Evolutionary conservation across 35 echinoderm and acorn worm genomes (phyloP).

Genomic region (Amphiura filiformis): DNA sequence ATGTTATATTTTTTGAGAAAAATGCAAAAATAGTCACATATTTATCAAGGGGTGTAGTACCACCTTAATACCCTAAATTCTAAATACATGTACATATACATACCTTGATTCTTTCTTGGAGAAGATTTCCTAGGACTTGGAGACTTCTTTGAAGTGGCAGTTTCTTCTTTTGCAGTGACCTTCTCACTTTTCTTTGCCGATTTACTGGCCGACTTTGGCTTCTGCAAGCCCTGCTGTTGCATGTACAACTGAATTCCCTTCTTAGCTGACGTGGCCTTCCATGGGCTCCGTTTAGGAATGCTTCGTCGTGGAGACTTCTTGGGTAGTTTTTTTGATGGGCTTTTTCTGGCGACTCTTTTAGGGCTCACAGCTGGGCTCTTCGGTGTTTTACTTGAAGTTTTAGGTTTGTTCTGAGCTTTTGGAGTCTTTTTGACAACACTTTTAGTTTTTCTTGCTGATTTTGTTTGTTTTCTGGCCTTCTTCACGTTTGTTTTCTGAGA

Average conservation of each 20-base stretch:
- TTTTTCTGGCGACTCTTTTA: not conserved
- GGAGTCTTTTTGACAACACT: not conserved
- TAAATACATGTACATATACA: no score
- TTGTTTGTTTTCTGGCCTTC: not conserved
- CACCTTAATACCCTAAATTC: no score
- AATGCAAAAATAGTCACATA: no score
- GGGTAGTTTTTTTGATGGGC: not conserved
- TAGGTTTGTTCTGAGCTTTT: not conserved
- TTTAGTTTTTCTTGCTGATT: not conserved
- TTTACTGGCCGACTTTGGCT: not conserved
- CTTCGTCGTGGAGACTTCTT: not conserved
- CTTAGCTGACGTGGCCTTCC: not conserved
- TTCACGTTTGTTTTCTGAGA: not conserved
- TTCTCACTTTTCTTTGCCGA: not conserved
- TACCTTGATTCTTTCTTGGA: not conserved
- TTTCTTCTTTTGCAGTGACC: not conserved
- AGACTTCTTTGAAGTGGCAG: not conserved
- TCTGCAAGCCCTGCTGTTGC: not conserved
- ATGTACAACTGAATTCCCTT: not conserved
- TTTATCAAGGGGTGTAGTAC: no score
- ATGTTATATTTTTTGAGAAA: no score
- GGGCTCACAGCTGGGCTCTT: not conserved
- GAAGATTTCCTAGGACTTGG: not conserved
- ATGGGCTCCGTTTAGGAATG: not conserved
- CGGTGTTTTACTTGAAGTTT: no score